phyloP scores from a whole-genome alignment of 1,140 invertebrate species.

The Drosophila saltans region DNA sequence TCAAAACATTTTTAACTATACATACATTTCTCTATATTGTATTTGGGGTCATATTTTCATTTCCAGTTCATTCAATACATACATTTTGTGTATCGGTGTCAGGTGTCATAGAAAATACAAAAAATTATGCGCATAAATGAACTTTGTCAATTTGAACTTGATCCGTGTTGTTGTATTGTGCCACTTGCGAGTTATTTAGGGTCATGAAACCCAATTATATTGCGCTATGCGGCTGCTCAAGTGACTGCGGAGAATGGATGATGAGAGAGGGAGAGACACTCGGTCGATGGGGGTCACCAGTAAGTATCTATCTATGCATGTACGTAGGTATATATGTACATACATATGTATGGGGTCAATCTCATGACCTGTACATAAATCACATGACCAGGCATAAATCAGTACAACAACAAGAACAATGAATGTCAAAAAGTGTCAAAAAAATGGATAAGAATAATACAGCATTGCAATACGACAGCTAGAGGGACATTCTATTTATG shows the following conservation, averaged over 20 bases:
- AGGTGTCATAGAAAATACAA: slow-evolving; percentile 40
- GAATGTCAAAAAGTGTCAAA: slow-evolving; percentile 7
- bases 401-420: slow-evolving; percentile 22
- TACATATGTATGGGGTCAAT: slow-evolving; percentile 8
- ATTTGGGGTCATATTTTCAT: background rate
- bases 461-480: background rate
- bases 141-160: slow-evolving; percentile 56
- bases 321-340: background rate
- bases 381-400: slow-evolving; percentile 64
- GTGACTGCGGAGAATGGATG: background rate
- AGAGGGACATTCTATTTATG: background rate
- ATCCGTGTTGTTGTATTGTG: slow-evolving; percentile 19
- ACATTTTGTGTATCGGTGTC: background rate
- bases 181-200: slow-evolving; percentile 33
- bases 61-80: background rate
- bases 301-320: background rate
- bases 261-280: background rate
- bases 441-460: background rate
- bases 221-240: slow-evolving; percentile 9
- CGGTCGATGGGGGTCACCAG: background rate
- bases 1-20: too few species aligned
- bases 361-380: slow-evolving; percentile 53
- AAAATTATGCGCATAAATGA: slow-evolving; percentile 77
- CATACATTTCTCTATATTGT: too few species aligned
- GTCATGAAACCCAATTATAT: slow-evolving; percentile 10